Evolutionary conservation across 2,797 vertebrate species (phyloP), one percentile per base, ranked within the genome.

Genomic region (Urophycis tenuis): DNA sequence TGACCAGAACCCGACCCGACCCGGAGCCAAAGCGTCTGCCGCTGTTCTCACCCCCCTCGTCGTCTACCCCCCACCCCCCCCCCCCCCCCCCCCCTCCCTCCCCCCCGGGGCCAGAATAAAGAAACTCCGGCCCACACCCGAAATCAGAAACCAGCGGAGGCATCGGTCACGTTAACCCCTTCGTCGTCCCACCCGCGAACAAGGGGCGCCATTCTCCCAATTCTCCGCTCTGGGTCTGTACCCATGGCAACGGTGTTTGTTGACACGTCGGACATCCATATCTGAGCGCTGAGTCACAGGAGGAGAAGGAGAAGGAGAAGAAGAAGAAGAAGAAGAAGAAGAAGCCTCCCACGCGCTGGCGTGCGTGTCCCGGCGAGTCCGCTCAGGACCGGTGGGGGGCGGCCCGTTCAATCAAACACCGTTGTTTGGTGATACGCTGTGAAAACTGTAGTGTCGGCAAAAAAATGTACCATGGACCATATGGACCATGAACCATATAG

Each of bases 201-300:
- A 88, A 88, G 89, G 60, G 75, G 70, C 73, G 0, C 78, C 78
- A 83, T 88, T 88, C 78, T 88, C 76, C 49, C 25, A 72, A 84
- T 82, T 67, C 60, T 67, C 60, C 25, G 4, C 14, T 11, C 25
- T 67, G n/a, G 1, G 60, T 78, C 76, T 72, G 86, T 80, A 71
- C 69, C 79, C 85, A 81, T 80, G 86, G 79, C 84, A 81, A 86
- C 87, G 1, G 2, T 83, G 83, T 88, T 87, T 91, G 84, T 87
- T 81, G 75, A 74, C 72, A 81, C 32, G 78, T 75, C 14, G 22
- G 73, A 74, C 33, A 53, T 83, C 77, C 77, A 87, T 88, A 79
- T 84, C 75, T 85, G 39, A 74, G 33, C 74, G 77, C 78, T 89
- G 86, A 89, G 81, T 90, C 87, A 90, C 53, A 2, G 41, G 31